These are phyloP conservation scores for Halictus rubicundus DNA, from an alignment of 1,140 invertebrate genomes.

Conservation along the genomic window DNA sequence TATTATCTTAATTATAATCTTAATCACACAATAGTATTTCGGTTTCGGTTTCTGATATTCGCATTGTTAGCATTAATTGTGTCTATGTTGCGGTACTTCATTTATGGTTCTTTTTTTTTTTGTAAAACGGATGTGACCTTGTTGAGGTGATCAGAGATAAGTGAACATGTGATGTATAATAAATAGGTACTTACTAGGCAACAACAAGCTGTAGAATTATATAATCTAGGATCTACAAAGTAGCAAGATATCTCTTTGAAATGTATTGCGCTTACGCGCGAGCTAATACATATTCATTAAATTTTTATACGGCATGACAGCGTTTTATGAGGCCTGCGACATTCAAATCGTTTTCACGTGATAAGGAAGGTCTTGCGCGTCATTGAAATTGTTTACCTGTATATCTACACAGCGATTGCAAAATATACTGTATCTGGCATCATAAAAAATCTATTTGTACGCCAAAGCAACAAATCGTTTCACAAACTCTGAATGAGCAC, in stretches of 20 bases:
- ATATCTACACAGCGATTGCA: no score
- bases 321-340: no score
- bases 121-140: constrained; percentile 8
- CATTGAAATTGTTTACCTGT: no score
- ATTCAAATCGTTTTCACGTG: no score
- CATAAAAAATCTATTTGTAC: no score
- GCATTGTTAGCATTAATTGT: background rate
- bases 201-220: background rate
- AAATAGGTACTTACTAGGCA: background rate
- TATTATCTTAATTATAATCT: background rate
- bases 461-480: no score
- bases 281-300: no score
- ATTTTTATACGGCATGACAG: no score
- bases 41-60: background rate
- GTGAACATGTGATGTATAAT: background rate
- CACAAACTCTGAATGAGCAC: no score
- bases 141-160: background rate
- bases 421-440: no score
- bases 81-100: background rate
- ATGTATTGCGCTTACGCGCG: background rate
- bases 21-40: background rate
- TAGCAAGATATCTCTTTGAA: background rate
- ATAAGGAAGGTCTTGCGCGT: no score
- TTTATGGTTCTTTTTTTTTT: background rate
- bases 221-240: background rate